Evolutionary conservation across 2,797 vertebrate genomes (phyloP), one percentile per base, ranked within the genome.

Genomic region (Parauchenoglanis punctatus): DNA sequence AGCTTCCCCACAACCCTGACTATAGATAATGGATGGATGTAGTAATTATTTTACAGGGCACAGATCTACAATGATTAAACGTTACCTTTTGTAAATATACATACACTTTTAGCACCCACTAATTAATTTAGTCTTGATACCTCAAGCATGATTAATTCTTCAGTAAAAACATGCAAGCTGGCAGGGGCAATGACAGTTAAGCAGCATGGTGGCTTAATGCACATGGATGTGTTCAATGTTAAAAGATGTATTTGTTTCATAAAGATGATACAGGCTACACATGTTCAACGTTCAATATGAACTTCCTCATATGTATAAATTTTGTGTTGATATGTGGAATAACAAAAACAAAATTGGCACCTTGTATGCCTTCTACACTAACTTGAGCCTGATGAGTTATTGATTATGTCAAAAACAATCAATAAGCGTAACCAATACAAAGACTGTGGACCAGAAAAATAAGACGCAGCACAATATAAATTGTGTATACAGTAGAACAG

Each of bases 381-480:
- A 44, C 46, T 52, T 58, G 3, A 80, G 15, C 35, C 58, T 35
- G 54, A 54, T 77, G 49, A 77, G 49, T 7, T 17, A 54, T 52
- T 54, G 25, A 76, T 54, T 54, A 54, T 28, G 49, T 54, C 73
- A 35, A 35, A 58, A 35, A 20, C 76, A 35, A 78, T 56, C 17
- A 35, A 52, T 52, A 76, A 78, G 54, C 28, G 54, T 78, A 78
- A 78, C 49, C 76, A 58, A 58, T 78, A 56, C 49, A 77, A 78
- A 78, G 76, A 35, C n/a, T 17, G 68, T 49, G 61, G 17, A 73
- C 12, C 18, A 35, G 76, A 78, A 56, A 58, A 56, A 35, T 78
- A 58, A 56, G 49, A 23, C 28, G 10, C 12, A 58, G 54, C 28
- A 76, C 44, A 73, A 46, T 18, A 72, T 44, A n/a, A 77, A 77